Evolutionary conservation across 1,140 invertebrate species (phyloP), one percentile per base, ranked within the genome.

Genomic region (Hetaerina americana): DNA sequence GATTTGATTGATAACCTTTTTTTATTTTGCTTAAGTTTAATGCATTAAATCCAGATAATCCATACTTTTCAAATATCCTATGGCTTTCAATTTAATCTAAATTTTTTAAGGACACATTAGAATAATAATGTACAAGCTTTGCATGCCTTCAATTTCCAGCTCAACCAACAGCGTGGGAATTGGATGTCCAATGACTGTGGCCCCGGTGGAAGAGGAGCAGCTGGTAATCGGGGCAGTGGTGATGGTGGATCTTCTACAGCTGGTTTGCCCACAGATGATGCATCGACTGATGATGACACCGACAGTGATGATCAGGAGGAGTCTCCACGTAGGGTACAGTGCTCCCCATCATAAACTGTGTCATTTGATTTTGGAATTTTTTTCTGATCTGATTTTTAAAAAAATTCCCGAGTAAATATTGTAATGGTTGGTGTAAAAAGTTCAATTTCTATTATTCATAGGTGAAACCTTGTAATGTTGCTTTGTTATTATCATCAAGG

Each of bases 311-410:
- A 78, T 29, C 73, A 72, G 10, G 77, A 79, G 29, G 77, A 76
- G 29, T 69, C 27, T n/a, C 71, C 73, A 8, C 75, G 74, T 27
- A 72, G 75, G 57, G 74, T 77, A 40, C 79, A 78, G 71, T 80
- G 78, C 76, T 74, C 75, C 24, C 77, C 77, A 25, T 79, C 78
- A n/a, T 78, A 77, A 75, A 57, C 15, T n/a, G n/a, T n/a, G n/a
- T n/a, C n/a, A n/a, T n/a, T n/a, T n/a, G n/a, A n/a, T n/a, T n/a
- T n/a, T n/a, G 49, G 1, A 66, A 25, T 66, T 66, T n/a, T n/a
- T n/a, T n/a, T n/a, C n/a, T n/a, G n/a, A n/a, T n/a, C n/a, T n/a
- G n/a, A n/a, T n/a, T n/a, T n/a, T n/a, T n/a, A n/a, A n/a, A 57
- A 57, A 57, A 57, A 18, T 57, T 57, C 22, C 40, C 40, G 40